A percentile compares a stretch with the other conserved stretches of the same genome.
These are phyloP conservation scores for Clinocottus analis DNA, from an alignment of 2,113 vertebrate genomes.

Conservation along the genomic window DNA sequence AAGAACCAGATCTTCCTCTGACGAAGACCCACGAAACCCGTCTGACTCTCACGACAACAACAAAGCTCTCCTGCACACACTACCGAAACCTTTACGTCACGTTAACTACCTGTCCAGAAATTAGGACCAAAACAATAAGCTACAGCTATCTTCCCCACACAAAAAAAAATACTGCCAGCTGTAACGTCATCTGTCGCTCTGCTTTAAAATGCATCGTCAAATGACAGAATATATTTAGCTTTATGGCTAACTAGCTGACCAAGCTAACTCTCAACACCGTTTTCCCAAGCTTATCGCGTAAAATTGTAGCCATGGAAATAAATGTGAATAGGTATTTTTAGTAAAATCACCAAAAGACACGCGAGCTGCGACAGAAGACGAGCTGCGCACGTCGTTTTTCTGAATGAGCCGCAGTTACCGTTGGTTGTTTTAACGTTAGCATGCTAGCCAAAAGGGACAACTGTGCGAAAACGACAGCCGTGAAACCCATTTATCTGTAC, in stretches of 20 bases:
- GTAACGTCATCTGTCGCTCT: neutral
- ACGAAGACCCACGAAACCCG: constrained; percentile 36
- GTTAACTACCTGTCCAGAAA: neutral
- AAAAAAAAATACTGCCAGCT: neutral
- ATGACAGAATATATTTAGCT: constrained; percentile 64
- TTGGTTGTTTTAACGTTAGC: constrained; percentile 60
- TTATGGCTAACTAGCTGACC: constrained; percentile 21
- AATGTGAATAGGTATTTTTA: fast-evolving
- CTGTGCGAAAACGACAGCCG: constrained; percentile 15
- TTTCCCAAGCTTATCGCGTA: neutral
- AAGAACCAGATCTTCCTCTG: constrained; percentile 68
- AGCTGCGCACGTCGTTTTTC: neutral
- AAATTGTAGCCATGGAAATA: neutral
- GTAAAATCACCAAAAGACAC: neutral
- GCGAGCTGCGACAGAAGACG: neutral
- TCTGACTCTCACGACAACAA: constrained; percentile 25
- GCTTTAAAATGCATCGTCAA: constrained; percentile 8
- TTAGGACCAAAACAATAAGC: neutral
- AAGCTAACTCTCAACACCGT: constrained; percentile 29
- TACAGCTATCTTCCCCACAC: neutral
- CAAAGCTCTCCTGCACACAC: constrained; percentile 25
- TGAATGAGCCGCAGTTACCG: neutral
- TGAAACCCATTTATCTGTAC: neutral
- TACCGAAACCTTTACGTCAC: neutral
- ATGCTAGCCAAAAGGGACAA: constrained; percentile 24